Evolutionary conservation across 2,888 invertebrate genomes (phyloP).

Genomic region (Ditula angustiorana): DNA sequence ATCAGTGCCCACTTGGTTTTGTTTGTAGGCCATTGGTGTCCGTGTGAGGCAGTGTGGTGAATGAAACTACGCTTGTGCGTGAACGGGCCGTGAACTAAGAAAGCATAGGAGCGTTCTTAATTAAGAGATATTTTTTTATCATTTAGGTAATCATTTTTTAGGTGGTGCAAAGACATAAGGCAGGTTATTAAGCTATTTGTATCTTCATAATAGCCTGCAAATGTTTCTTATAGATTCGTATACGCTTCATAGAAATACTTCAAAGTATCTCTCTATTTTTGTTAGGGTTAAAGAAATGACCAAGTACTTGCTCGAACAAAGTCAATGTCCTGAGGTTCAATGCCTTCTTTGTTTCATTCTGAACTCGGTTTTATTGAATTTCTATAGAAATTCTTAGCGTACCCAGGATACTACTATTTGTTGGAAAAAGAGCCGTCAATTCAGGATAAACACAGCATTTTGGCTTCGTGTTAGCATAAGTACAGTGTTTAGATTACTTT

Average conservation of each 20-base stretch:
- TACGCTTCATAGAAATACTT: neutral
- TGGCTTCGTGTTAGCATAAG: neutral
- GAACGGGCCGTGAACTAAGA: neutral
- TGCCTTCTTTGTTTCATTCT: slow-evolving; percentile 27
- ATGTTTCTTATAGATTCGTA: no score
- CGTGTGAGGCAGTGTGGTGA: neutral
- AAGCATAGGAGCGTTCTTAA: neutral
- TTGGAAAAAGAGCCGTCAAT: slow-evolving; percentile 6
- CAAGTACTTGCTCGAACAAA: neutral
- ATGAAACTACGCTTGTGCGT: neutral
- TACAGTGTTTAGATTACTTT: neutral
- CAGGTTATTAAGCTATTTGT: no score
- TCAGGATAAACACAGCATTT: slow-evolving; percentile 2
- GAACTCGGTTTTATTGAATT: slow-evolving; percentile 25
- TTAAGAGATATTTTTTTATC: no score
- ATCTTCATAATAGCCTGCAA: no score
- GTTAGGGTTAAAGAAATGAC: neutral
- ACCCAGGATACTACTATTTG: slow-evolving; percentile 10
- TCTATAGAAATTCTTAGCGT: slow-evolving; percentile 30
- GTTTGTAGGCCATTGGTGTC: slow-evolving; percentile 4
- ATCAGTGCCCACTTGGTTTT: slow-evolving; percentile 22
- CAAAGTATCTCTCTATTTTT: neutral
- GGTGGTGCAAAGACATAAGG: no score
- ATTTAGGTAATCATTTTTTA: no score
- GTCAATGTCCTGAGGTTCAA: slow-evolving; percentile 14